Evolutionary conservation across 2,888 invertebrate species (phyloP), one percentile per base, ranked within the genome.

Genomic region (Ischnura elegans): DNA sequence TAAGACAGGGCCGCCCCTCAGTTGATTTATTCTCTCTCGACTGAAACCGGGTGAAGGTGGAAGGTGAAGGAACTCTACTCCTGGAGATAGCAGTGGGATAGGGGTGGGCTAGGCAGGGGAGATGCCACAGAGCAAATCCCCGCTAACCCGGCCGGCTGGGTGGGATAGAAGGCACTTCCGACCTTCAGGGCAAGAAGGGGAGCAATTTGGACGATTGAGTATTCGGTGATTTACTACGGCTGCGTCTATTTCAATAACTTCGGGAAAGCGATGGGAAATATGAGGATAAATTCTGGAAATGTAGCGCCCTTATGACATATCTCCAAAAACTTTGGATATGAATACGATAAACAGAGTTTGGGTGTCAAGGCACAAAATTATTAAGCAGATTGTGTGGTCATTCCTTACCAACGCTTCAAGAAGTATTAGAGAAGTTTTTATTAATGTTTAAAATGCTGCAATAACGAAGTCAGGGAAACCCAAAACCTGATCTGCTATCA

Each of bases 21-120:
- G 76, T 76, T 76, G 76, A 76, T 76, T 76, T 76, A 76, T 36
- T 36, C 76, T 29, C 36, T 10, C 29, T 51, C 51, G 13, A 47
- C 13, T 10, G 76, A 76, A 76, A 76, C 76, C 29, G 76, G 76
- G 76, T 76, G 76, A 76, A 76, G 76, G 76, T 76, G 76, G 76
- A 76, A 76, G 76, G 76, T 76, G 76, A 76, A 76, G 36, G 76
- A 76, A 76, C 76, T 76, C 76, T 16, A 55, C 55, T 4, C 13
- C 8, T 5, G 51, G 51, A 19, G 51, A 51, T 10, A 19, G 2
- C 4, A 19, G 51, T 3, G 61, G 61, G 55, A 3, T 4, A 2
- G 61, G 61, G n/a, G 25, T 8, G 6, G n/a, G 61, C n/a, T 8
- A n/a, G 61, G 19, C 19, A 5, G 5, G 19, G 61, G 0, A 1